Base-by-base conservation (phyloP, 2,888 invertebrate genomes). In the Zaprionus obscuricornis region DNA sequence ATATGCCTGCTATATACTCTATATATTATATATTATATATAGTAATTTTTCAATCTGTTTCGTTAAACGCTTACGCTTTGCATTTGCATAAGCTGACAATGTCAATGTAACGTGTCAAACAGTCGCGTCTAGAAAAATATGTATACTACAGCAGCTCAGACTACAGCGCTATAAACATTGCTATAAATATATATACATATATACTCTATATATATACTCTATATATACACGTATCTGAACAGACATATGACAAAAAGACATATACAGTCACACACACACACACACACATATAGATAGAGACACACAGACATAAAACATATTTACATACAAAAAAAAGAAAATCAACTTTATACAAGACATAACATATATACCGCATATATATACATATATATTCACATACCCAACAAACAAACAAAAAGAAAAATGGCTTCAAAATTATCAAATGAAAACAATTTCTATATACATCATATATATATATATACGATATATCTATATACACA, bases 231-330 rank as follows among this genome's bases (percentile, higher is more conserved):
- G 72, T 78, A 78, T 81, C 78, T 81, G 75, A 75, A 69, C 72
- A 70, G 54, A 79, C 79, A 78, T 75, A 75, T 75, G 72, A 75
- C 49, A n/a, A 75, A 69, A 69, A 70, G 54, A 79, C 79, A 78
- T 75, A 75, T 75, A 69, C 73, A 47, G 58, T 62, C 65, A 36
- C 57, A 59, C 34, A 51, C 52, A 33, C 31, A 52, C 39, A 54
- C 22, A 56, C 47, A 66, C 54, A 47, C 10, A 43, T 14, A 56
- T 34, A 56, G 22, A 16, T 31, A 39, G 27, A 51, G 16, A 26
- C 10, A 42, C 20, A 56, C 8, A 6, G 7, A 50, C 10, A 29
- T 31, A 46, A 56, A 27, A 54, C 26, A 37, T 42, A 49, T 43
- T 56, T 26, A 31, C 37, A 57, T 13, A 52, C 11, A 43, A n/a